phyloP scores from a whole-genome alignment of 2,113 vertebrate species.

The Sinocyclocheilus rhinocerous region DNA sequence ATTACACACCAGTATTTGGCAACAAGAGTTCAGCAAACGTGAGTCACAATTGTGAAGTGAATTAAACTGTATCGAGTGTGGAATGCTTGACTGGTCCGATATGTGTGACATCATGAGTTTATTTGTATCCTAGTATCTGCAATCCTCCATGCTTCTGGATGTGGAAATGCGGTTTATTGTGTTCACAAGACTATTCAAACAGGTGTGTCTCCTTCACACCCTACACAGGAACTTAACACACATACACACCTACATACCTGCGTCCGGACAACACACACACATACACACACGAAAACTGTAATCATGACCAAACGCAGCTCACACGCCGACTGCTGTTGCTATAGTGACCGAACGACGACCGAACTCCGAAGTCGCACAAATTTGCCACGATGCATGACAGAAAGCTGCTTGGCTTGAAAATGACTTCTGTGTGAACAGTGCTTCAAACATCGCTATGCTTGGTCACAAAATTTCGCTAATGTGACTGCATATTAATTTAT shows the following conservation, averaged over 20 bases:
- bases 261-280: background rate
- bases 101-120: background rate
- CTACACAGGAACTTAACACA: slow-evolving; percentile 55
- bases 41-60: background rate
- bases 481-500: background rate
- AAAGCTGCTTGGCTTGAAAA: too few species aligned
- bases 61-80: background rate
- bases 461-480: background rate
- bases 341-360: background rate
- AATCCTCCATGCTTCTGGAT: background rate
- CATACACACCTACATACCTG: background rate
- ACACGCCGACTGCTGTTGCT: background rate
- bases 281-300: background rate
- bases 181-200: slow-evolving; percentile 56
- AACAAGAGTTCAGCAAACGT: background rate
- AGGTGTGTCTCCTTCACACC: slow-evolving; percentile 69
- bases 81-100: background rate
- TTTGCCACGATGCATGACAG: too few species aligned
- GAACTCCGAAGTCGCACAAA: too few species aligned
- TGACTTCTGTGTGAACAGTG: too few species aligned
- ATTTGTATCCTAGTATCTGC: background rate
- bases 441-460: too few species aligned
- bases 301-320: background rate
- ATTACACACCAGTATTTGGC: background rate
- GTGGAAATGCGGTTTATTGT: slow-evolving; percentile 26